phyloP scores from a whole-genome alignment of 2,888 invertebrate species.

The Eupelmus urozonus region DNA sequence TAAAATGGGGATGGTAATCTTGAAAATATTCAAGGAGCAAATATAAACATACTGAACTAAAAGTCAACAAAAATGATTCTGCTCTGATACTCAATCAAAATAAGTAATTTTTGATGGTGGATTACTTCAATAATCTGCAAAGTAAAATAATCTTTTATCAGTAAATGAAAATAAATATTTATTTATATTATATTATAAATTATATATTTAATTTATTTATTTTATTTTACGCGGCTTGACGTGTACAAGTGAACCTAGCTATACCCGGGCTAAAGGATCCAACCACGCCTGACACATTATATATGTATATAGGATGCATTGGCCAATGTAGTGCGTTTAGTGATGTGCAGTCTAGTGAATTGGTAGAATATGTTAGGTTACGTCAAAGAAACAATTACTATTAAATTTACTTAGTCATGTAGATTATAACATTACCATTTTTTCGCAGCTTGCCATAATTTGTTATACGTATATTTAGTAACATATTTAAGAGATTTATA shows the following conservation, averaged over 20 bases:
- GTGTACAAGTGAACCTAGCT: background rate
- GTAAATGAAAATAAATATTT: too few relatives aligned
- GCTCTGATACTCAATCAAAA: too few relatives aligned
- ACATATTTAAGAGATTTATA: background rate
- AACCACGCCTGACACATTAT: background rate
- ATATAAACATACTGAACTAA: too few relatives aligned
- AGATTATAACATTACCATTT: constrained; percentile 15
- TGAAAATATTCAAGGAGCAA: too few relatives aligned
- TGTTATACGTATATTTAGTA: constrained; percentile 44
- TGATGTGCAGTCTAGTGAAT: constrained; percentile 23
- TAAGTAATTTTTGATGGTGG: too few relatives aligned
- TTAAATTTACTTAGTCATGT: constrained; percentile 40
- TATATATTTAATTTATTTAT: too few relatives aligned
- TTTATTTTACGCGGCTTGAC: background rate
- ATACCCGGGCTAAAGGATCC: background rate
- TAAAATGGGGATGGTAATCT: too few relatives aligned
- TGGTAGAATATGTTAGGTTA: constrained; percentile 29
- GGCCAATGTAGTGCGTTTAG: background rate
- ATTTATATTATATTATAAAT: too few relatives aligned
- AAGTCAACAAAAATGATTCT: too few relatives aligned
- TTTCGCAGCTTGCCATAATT: constrained; percentile 16
- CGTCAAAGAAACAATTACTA: constrained; percentile 36
- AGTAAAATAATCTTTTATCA: too few relatives aligned
- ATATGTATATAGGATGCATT: background rate
- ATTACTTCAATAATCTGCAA: too few relatives aligned